Base-by-base conservation (phyloP, 2,888 invertebrate species). In the Acrobasis consociella region DNA sequence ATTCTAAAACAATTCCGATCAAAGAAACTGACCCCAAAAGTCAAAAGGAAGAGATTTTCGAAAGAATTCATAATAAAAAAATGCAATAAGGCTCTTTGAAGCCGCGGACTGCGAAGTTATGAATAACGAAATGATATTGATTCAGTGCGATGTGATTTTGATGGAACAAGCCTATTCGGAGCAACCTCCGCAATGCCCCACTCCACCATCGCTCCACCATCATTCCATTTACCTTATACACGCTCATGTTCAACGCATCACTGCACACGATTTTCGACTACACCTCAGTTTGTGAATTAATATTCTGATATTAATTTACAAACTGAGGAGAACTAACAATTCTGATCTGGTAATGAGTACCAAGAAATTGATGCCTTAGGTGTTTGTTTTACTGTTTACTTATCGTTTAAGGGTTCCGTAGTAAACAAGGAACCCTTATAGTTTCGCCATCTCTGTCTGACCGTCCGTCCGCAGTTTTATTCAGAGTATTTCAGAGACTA, bases 51-150 rank as follows among this genome's bases (percentile, higher is more conserved):
- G 37, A 39, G 16, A 55, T 37, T 55, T 55, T 55, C 17, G 56
- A 22, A 56, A 56, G 56, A 56, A 56, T 39, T 60, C 50, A n/a
- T 60, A 38, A 50, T 39, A 50, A 60, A 49, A 46, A 38, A 11
- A 11, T 60, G 51, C 42, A 60, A 51, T 51, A 60, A 50, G 38
- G 50, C 59, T 50, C 31, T 50, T 39, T 60, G 60, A 60, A 16
- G 13, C n/a, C 11, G 13, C 42, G 39, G 60, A 39, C 51, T 50
- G 50, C 37, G 60, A 60, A 60, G 51, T 60, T 60, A 51, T 60
- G 60, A 60, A 60, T 60, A 60, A 51, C 39, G 42, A 8, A 60
- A 60, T 60, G 60, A 51, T 60, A 60, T 50, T 59, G 59, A 59
- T 60, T 60, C 51, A n/a, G 16, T 42, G 59, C 49, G 51, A 60